These are phyloP conservation scores for Hydrozoanthus gracilis DNA, from an alignment of 92 coral and sea anemone genomes.

Conservation along the genomic window DNA sequence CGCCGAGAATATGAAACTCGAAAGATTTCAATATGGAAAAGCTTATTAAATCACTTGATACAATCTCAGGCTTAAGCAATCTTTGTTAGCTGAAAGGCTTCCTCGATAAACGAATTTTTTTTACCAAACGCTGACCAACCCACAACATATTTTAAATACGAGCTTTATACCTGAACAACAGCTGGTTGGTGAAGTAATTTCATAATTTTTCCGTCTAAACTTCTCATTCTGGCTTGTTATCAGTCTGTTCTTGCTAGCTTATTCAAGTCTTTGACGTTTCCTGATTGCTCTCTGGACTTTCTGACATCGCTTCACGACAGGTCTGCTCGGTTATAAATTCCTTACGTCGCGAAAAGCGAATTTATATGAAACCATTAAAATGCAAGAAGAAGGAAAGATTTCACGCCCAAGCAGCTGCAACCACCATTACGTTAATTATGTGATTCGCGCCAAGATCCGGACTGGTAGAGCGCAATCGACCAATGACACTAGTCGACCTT, in stretches of 20 bases:
- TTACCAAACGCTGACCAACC: conserved; percentile 9
- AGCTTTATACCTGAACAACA: conserved; percentile 38
- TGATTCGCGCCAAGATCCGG: conserved; percentile 47
- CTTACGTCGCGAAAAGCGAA: conserved; percentile 19
- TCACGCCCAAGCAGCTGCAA: conserved; percentile 55
- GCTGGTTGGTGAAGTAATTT: conserved; percentile 36
- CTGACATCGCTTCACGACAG: background rate
- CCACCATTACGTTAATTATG: conserved; percentile 50
- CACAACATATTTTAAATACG: conserved; percentile 28
- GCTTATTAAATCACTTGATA: background rate
- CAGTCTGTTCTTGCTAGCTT: background rate
- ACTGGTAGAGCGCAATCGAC: conserved; percentile 10
- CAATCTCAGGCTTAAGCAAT: conserved; percentile 2
- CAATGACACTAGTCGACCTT: conserved; percentile 14
- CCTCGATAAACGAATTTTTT: background rate
- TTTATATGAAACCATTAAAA: conserved; percentile 29
- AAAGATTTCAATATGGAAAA: background rate
- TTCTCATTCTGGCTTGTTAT: conserved; percentile 20
- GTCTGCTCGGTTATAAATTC: background rate
- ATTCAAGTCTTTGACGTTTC: background rate
- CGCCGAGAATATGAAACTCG: conserved; percentile 14
- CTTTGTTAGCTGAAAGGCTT: background rate
- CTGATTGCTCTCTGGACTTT: background rate
- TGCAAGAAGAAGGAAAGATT: conserved; percentile 37
- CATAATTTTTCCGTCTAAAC: conserved; percentile 28